Base-by-base conservation (phyloP, 2,888 invertebrate species). In the Drosophila ezoana region DNA sequence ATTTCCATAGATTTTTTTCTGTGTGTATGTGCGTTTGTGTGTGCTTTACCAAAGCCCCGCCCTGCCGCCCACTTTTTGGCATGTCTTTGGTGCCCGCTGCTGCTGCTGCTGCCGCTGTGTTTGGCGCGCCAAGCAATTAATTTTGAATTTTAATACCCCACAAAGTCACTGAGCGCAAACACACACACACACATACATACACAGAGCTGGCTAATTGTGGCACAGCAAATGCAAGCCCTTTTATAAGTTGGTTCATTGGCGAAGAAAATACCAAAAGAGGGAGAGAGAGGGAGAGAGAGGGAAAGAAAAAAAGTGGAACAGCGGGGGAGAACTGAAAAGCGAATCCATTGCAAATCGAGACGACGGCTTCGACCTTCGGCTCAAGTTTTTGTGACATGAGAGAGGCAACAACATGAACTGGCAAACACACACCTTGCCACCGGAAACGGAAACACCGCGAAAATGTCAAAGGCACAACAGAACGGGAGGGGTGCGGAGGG, bases 91-190 rank as follows among this genome's bases (percentile, higher is more conserved):
- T 45, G 59, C 16, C 58, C 41, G 61, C 37, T 48, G 56, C 23
- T 43, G 41, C 23, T 43, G 41, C 58, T 64, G 58, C 37, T 56
- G 62, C 68, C 52, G 54, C 58, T 82, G 83, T 70, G 63, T 62
- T 65, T 73, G 72, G 71, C 64, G 64, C 59, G 78, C 62, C 69
- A 53, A 67, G 79, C 89, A 86, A 89, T 85, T 85, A 85, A 85
- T 85, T 88, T 87, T 64, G 87, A 88, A 84, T 88, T 85, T 89
- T 85, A 85, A 85, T 87, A 74, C 87, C 80, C 80, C 74, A 72
- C 77, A 78, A 76, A 88, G 86, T 81, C 86, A 79, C 66, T 63
- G 81, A 69, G 58, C 64, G 57, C 43, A 32, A 40, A 44, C 45
- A 51, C 44, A 47, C 18, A 45, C 28, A 47, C 52, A 51, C 23